Percentiles rank a stretch among this genome's conserved stretches.
phyloP scores from a whole-genome alignment of 2,888 invertebrate species.

The Fragum fragum region DNA sequence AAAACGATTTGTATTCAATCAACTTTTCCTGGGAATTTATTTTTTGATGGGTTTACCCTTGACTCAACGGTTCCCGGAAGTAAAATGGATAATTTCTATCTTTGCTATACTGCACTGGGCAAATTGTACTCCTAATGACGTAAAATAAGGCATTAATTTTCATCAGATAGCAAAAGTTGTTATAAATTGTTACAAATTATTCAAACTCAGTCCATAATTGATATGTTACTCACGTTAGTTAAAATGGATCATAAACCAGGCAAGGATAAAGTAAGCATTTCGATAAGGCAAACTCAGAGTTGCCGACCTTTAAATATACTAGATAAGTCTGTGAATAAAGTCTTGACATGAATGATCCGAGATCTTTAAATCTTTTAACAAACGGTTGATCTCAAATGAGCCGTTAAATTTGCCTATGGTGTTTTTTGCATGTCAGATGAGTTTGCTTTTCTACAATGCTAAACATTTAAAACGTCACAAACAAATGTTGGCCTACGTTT shows the following conservation, averaged over 20 bases:
- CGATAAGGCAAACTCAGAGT: conserved; percentile 19
- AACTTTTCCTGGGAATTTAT: conserved; percentile 23
- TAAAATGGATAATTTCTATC: too few species aligned
- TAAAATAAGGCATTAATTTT: too few species aligned
- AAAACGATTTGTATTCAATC: conserved; percentile 30
- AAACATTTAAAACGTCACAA: too few species aligned
- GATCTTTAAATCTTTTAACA: conserved; percentile 59
- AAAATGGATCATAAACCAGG: not conserved
- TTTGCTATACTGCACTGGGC: too few species aligned
- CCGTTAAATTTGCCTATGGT: conserved; percentile 60
- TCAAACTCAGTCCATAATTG: too few species aligned
- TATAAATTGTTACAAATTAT: too few species aligned
- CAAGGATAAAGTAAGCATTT: not conserved
- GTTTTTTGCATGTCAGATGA: conserved; percentile 26
- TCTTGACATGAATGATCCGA: conserved; percentile 41
- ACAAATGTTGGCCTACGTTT: too few species aligned
- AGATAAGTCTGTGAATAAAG: conserved; percentile 42
- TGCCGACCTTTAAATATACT: conserved; percentile 41
- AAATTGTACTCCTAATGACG: too few species aligned
- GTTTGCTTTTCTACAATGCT: conserved; percentile 1
- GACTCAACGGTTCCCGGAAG: not conserved
- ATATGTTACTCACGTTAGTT: too few species aligned
- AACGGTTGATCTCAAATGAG: conserved; percentile 67
- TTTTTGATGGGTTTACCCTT: conserved; percentile 1
- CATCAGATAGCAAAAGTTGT: too few species aligned